Evolutionary conservation across 2,113 vertebrate species (phyloP).

Genomic region (Dipodomys spectabilis): DNA sequence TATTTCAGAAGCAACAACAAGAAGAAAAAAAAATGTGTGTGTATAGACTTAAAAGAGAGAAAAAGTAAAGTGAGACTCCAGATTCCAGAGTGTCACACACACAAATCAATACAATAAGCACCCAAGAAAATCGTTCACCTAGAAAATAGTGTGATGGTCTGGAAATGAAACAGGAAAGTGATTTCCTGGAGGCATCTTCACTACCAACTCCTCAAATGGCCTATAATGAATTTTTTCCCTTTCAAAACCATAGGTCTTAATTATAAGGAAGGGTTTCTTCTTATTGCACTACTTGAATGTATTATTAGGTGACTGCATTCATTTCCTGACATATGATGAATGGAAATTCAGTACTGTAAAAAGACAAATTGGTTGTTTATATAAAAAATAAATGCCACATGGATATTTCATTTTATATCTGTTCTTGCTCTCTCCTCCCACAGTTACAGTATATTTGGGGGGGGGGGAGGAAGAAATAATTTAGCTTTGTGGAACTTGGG

Average conservation of each 20-base stretch:
- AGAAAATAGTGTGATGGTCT: background rate
- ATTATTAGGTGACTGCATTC: background rate
- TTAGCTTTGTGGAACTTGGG: background rate
- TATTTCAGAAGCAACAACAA: background rate
- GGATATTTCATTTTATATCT: background rate
- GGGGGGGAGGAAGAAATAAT: background rate
- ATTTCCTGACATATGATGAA: conserved; percentile 26
- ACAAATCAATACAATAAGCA: background rate
- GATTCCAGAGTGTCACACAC: background rate
- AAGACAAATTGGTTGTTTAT: background rate
- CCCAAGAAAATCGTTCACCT: background rate
- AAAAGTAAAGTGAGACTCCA: background rate
- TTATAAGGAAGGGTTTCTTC: conserved; percentile 22
- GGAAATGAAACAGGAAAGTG: background rate
- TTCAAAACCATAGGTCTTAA: background rate
- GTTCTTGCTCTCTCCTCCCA: background rate
- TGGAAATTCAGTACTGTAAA: conserved; percentile 28
- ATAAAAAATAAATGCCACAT: background rate
- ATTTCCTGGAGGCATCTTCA: accelerated
- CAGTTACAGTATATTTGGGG: background rate
- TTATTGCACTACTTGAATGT: background rate
- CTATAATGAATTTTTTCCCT: background rate
- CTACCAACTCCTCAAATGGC: background rate
- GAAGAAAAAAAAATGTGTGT: background rate
- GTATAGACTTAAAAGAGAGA: background rate